Conservation (phyloP, 2,797 vertebrate species). For the Paratrypauchen microcephalus region DNA sequence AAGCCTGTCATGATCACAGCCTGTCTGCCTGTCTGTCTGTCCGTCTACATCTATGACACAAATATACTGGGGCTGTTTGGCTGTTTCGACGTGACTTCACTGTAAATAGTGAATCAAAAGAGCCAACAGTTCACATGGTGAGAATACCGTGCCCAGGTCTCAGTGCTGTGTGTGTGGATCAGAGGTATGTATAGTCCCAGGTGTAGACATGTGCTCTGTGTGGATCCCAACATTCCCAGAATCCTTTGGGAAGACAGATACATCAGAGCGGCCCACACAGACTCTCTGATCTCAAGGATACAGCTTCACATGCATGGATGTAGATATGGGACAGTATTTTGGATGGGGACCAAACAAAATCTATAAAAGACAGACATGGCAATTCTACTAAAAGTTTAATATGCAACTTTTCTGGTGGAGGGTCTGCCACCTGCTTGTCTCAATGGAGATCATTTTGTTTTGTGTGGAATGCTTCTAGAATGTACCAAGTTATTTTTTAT, state of each 20-base stretch:
- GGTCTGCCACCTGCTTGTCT: not conserved
- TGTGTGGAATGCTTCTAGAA: too few species aligned
- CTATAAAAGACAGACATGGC: not conserved
- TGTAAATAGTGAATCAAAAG: slow-evolving; percentile 29
- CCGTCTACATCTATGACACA: slow-evolving; percentile 24
- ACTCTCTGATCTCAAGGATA: slow-evolving; percentile 51
- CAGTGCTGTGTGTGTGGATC: slow-evolving; percentile 6
- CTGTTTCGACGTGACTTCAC: slow-evolving; percentile 44
- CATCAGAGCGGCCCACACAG: slow-evolving; percentile 46
- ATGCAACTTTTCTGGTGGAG: not conserved
- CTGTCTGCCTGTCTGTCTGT: slow-evolving; percentile 29
- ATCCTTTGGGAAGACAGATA: slow-evolving; percentile 57
- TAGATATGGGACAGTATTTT: slow-evolving; percentile 47
- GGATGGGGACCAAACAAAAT: slow-evolving; percentile 39
- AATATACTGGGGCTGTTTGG: slow-evolving; percentile 30
- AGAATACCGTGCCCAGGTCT: slow-evolving; percentile 37
- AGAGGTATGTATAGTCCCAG: slow-evolving; percentile 21
- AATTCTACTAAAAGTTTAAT: not conserved
- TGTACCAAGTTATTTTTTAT: too few species aligned
- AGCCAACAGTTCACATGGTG: slow-evolving; percentile 33
- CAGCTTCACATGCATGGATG: slow-evolving; percentile 51
- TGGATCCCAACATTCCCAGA: slow-evolving; percentile 48
- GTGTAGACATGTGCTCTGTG: slow-evolving; percentile 35
- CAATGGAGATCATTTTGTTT: not conserved
- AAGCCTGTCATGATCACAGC: slow-evolving; percentile 24